Percentiles rank a stretch among this genome's conserved stretches.
Evolutionary conservation across 2,888 invertebrate species (phyloP).

Genomic region (Hermaeophaga mercurialis): DNA sequence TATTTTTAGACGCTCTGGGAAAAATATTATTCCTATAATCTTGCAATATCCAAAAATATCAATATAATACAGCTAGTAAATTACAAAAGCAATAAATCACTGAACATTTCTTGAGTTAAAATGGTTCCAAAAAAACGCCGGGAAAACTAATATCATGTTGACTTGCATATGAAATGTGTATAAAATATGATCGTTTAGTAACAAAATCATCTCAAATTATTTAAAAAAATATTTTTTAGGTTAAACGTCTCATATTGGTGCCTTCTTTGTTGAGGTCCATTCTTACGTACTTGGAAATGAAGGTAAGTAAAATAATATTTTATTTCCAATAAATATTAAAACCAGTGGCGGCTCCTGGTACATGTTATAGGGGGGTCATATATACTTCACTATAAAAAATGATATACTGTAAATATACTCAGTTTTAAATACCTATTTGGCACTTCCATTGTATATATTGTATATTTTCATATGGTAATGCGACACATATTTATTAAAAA

Average conservation of each 20-base stretch:
- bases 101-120: not conserved
- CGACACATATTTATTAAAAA: too few species aligned
- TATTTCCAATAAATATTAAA: not conserved
- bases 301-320: conserved; percentile 49
- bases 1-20: too few species aligned
- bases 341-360: too few species aligned
- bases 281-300: conserved; percentile 73
- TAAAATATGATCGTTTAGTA: conserved; percentile 13
- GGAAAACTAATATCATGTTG: conserved; percentile 7
- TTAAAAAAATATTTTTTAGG: conserved; percentile 56
- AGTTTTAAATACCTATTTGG: too few species aligned
- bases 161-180: conserved; percentile 17
- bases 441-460: too few species aligned
- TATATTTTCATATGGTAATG: too few species aligned
- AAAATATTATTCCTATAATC: too few species aligned
- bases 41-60: too few species aligned
- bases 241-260: conserved; percentile 81
- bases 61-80: not conserved
- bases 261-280: conserved; percentile 82
- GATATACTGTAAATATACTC: too few species aligned
- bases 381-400: too few species aligned
- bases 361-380: too few species aligned
- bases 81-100: conserved; percentile 8
- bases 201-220: conserved; percentile 4
- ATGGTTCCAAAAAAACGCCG: conserved; percentile 10